These are phyloP conservation scores for Drosophila yakuba DNA, from an alignment of 1,140 invertebrate species.

Conservation along the genomic window DNA sequence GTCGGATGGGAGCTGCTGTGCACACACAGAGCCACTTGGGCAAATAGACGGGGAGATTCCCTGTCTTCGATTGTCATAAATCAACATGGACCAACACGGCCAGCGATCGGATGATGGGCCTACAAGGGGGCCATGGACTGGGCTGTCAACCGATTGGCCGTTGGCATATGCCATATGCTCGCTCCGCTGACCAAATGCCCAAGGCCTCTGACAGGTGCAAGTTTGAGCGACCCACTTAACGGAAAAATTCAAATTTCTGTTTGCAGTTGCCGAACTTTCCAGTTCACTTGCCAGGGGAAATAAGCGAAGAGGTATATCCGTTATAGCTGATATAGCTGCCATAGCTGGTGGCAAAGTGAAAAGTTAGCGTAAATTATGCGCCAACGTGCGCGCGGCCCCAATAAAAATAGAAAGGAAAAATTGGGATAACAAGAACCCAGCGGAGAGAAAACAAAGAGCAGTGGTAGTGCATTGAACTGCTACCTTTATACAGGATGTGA, in stretches of 20 bases:
- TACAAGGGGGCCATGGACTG: background rate
- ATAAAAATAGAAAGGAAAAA: slow-evolving; percentile 40
- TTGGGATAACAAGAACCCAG: slow-evolving; percentile 8
- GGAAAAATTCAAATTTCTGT: slow-evolving; percentile 45
- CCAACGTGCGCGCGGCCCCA: slow-evolving; percentile 42
- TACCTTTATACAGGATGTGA: slow-evolving; percentile 18
- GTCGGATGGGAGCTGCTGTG: slow-evolving; percentile 63
- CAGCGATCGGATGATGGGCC: background rate
- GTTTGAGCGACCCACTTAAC: slow-evolving; percentile 54
- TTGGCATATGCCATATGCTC: slow-evolving; percentile 60
- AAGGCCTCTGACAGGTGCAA: slow-evolving; percentile 40
- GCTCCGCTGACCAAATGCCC: slow-evolving; percentile 8
- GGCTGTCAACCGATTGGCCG: slow-evolving; percentile 61
- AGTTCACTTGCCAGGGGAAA: slow-evolving; percentile 26
- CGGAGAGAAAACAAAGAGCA: slow-evolving; percentile 9
- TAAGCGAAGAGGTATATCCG: slow-evolving; percentile 11
- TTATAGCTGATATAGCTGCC: too few species aligned
- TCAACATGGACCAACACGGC: slow-evolving; percentile 45
- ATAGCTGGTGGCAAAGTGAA: slow-evolving; percentile 32
- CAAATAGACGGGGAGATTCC: slow-evolving; percentile 27
- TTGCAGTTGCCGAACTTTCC: slow-evolving; percentile 23
- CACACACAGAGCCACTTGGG: slow-evolving; percentile 16
- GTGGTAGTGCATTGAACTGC: slow-evolving; percentile 53
- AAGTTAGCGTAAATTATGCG: slow-evolving; percentile 74
- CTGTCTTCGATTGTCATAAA: slow-evolving; percentile 78